Evolutionary conservation across 2,113 vertebrate genomes (phyloP), one percentile per base, ranked within the genome.

Genomic region (Psilopogon haemacephalus): DNA sequence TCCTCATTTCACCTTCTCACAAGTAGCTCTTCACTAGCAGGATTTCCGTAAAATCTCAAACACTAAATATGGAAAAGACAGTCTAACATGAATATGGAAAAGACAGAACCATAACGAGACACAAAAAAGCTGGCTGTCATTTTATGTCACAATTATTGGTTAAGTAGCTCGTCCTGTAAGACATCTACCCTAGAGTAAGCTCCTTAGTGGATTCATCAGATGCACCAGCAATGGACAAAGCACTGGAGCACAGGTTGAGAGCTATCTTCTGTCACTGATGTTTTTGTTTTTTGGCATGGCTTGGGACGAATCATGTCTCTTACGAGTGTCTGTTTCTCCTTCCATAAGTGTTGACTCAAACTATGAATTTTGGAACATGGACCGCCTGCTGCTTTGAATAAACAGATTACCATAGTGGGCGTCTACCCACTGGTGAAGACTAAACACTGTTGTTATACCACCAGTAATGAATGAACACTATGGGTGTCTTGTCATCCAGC

Each of bases 11-110:
- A 94, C 88, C 75, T 89, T 83, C 79, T 70, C 72, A 78, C 56
- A 94, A 94, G 59, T 50, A 88, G 85, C 72, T 83, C 85, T 94
- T 83, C 48, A 91, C 60, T 93, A 91, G 84, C 38, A 86, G 16
- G 74, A 93, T 95, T 96, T 94, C 89, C 93, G 91, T 91, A 92
- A 96, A 94, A 88, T 91, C n/a, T 88, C 72, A 58, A 88, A 77
- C 38, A 77, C 42, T 83, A 94, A 92, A 91, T 86, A 92, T 54
- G 72, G 84, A 70, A 89, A 86, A 44, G 23, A 50, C 48, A 81
- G 35, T 71, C 62, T 91, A 67, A 85, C 69, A 93, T 91, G 87
- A 92, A 95, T 90, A 92, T 54, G 82, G 63, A 87, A 83, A 67
- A 85, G 68, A 79, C n/a, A 79, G 35, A 83, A 42, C 27, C 30